Conservation (phyloP, 2,888 invertebrate genomes). For the Antheraea assamensis region DNA sequence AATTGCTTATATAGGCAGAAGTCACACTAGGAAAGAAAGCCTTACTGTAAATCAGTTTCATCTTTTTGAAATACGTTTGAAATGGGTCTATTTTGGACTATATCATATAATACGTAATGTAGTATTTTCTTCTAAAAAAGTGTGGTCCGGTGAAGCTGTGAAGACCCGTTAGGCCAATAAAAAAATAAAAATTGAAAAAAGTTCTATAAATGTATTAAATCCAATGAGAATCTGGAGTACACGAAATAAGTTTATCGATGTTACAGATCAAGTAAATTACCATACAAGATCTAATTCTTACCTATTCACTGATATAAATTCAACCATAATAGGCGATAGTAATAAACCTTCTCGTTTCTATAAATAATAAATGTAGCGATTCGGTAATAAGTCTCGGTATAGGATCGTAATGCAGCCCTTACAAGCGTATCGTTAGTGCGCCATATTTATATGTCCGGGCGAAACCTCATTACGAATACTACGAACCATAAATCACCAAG, state of each 20-base stretch:
- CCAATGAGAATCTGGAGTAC: too few relatives aligned
- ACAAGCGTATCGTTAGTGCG: constrained; percentile 37
- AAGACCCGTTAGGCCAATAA: too few relatives aligned
- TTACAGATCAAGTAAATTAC: background rate
- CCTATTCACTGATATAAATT: background rate
- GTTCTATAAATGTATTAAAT: too few relatives aligned
- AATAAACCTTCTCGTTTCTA: background rate
- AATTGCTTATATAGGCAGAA: too few relatives aligned
- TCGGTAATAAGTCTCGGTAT: background rate
- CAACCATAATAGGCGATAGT: background rate
- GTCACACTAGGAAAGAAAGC: too few relatives aligned
- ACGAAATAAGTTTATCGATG: background rate
- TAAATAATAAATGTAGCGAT: constrained; percentile 11
- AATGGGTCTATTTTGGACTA: too few relatives aligned
- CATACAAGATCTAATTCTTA: background rate
- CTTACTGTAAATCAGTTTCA: too few relatives aligned
- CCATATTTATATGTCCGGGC: constrained; percentile 50
- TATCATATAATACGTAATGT: too few relatives aligned
- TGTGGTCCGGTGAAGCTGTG: too few relatives aligned
- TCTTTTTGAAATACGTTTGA: too few relatives aligned
- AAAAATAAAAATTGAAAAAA: too few relatives aligned
- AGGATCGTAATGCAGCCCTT: constrained; percentile 13
- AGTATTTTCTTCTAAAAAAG: too few relatives aligned
- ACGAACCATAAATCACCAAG: constrained; percentile 47
- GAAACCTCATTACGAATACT: constrained; percentile 51